phyloP scores from a whole-genome alignment of 2,113 vertebrate species.

The Dolichotis patagonum region DNA sequence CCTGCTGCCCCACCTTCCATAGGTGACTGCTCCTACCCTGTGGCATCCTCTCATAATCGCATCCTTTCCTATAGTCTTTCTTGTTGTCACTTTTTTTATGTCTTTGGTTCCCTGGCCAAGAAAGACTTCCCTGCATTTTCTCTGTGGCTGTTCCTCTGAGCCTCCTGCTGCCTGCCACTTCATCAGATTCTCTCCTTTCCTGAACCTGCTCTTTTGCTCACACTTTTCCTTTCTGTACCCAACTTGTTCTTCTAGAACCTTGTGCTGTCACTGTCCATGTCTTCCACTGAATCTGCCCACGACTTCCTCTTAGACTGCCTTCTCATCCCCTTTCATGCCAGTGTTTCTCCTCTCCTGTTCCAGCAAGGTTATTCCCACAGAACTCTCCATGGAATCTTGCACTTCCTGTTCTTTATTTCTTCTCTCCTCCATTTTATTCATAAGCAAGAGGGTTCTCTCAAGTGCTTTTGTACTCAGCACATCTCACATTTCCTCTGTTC shows the following conservation, averaged over 20 bases:
- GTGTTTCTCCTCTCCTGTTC: background rate
- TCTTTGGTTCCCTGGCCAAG: background rate
- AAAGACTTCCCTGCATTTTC: background rate
- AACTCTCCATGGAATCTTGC: background rate
- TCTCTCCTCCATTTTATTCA: background rate
- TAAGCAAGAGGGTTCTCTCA: background rate
- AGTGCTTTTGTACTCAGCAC: background rate
- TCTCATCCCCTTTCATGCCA: background rate
- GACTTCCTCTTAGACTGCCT: background rate
- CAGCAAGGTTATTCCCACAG: background rate
- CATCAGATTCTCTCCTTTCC: background rate
- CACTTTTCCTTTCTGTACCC: background rate
- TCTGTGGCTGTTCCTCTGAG: background rate
- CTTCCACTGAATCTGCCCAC: background rate
- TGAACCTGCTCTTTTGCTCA: background rate
- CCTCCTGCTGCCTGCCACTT: background rate
- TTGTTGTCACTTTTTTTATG: background rate
- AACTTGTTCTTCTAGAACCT: background rate
- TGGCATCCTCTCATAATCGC: background rate
- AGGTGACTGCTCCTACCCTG: background rate
- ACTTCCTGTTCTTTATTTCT: background rate
- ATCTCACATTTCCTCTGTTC: background rate
- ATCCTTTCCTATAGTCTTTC: background rate
- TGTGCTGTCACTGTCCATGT: background rate
- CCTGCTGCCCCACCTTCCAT: too few species aligned